Conservation (phyloP, 2,113 vertebrate species). For the Nerophis ophidion region DNA sequence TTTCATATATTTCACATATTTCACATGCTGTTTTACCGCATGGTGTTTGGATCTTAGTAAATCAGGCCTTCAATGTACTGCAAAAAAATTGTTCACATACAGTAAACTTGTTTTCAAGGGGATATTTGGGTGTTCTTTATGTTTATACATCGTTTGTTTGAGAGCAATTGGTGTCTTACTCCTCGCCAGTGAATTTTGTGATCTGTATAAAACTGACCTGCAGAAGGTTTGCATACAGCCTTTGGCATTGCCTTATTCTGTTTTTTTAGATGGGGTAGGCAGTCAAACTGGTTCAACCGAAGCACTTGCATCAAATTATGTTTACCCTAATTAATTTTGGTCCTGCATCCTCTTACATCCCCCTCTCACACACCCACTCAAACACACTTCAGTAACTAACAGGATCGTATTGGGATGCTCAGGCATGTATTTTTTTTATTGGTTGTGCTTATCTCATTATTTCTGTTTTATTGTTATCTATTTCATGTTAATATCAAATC, state of each 20-base stretch:
- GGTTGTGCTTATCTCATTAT: conserved; percentile 15
- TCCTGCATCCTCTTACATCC: neutral
- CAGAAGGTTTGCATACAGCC: neutral
- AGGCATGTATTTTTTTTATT: conserved; percentile 41
- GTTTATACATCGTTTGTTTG: neutral
- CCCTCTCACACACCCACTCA: conserved; percentile 12
- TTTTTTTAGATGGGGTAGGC: neutral
- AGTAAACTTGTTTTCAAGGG: neutral
- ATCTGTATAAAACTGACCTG: neutral
- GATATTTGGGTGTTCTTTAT: neutral
- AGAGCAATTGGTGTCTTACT: neutral
- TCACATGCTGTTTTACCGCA: too few species aligned
- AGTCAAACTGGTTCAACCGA: neutral
- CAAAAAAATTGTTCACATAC: neutral
- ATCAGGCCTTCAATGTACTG: neutral
- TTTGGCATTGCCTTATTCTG: neutral
- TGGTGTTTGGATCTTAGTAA: too few species aligned
- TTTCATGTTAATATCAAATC: too few species aligned
- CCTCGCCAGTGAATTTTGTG: neutral
- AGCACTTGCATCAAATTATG: neutral
- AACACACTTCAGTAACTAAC: conserved; percentile 35
- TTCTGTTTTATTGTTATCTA: neutral
- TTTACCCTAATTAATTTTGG: conserved; percentile 1
- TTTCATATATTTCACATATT: too few species aligned
- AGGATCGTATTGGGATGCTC: conserved; percentile 37